phyloP scores from a whole-genome alignment of 1,140 invertebrate species.

The roundworm (Caenorhabditis elegans) region DNA sequence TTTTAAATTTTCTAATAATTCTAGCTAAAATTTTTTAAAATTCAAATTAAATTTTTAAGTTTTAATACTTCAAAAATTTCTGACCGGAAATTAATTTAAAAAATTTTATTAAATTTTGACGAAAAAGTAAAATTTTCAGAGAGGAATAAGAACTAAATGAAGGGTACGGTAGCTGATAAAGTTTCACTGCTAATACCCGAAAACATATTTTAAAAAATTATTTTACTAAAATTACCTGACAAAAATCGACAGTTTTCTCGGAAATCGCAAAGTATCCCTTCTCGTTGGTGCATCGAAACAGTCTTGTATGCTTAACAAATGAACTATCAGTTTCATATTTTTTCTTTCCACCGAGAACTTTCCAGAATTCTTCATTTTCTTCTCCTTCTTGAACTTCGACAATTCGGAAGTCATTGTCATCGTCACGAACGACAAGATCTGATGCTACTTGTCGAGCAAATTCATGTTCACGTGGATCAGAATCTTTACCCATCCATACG shows the following conservation, averaged over 20 bases:
- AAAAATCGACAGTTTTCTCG: conserved; percentile 99
- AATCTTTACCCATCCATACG: conserved; percentile 89
- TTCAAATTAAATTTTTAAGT: too few relatives aligned
- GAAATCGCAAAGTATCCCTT: conserved; percentile 98
- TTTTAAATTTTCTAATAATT: too few relatives aligned
- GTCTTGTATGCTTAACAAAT: conserved; percentile 88
- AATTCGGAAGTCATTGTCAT: conserved; percentile 66
- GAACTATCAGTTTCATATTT: conserved; percentile 85
- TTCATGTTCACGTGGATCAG: conserved; percentile 30
- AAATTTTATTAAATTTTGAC: too few relatives aligned
- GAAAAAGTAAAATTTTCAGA: too few relatives aligned
- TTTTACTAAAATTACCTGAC: conserved; percentile 76
- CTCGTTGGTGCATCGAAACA: conserved; percentile 98
- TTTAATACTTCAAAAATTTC: neutral
- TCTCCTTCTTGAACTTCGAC: conserved; percentile 89
- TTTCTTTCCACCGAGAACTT: conserved; percentile 87
- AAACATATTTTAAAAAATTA: neutral
- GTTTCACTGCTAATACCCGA: too few relatives aligned
- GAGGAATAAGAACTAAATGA: too few relatives aligned
- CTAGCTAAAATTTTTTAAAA: too few relatives aligned
- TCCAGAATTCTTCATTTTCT: conserved; percentile 98
- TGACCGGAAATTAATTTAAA: neutral
- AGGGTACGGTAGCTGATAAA: too few relatives aligned
- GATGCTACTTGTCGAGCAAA: conserved; percentile 52
- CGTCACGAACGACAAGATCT: conserved; percentile 59